These are phyloP conservation scores for Lampris megalopsis DNA, from an alignment of 2,113 vertebrate genomes.

Conservation along the genomic window DNA sequence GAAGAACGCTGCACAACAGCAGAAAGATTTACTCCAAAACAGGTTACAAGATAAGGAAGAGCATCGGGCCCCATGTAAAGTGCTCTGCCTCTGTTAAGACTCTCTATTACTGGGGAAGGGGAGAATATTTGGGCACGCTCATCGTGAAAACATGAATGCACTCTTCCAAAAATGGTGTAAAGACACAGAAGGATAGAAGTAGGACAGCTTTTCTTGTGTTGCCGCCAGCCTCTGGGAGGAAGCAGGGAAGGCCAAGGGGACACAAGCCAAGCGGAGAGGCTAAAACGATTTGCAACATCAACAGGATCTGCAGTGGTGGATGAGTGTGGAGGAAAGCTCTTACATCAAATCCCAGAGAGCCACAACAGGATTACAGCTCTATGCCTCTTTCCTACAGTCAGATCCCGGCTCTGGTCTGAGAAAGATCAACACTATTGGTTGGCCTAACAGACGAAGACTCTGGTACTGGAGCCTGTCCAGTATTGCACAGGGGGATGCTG, in stretches of 20 bases:
- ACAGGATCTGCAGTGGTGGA: slow-evolving; percentile 56
- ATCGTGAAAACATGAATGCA: slow-evolving; percentile 12
- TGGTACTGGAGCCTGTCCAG: neutral
- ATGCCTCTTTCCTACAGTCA: slow-evolving; percentile 28
- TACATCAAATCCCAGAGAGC: slow-evolving; percentile 61
- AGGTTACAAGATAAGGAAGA: slow-evolving; percentile 9
- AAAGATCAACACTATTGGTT: slow-evolving; percentile 16
- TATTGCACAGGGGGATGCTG: neutral
- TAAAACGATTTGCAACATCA: slow-evolving; percentile 67
- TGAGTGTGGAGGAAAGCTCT: slow-evolving; percentile 60
- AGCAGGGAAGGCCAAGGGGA: slow-evolving; percentile 32
- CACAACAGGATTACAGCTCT: slow-evolving; percentile 62
- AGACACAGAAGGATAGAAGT: slow-evolving; percentile 17
- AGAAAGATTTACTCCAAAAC: slow-evolving; percentile 27
- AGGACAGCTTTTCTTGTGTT: slow-evolving; percentile 32
- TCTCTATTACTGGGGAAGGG: slow-evolving; percentile 10
- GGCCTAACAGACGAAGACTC: slow-evolving; percentile 20
- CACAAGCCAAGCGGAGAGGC: slow-evolving; percentile 37
- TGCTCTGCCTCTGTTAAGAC: neutral
- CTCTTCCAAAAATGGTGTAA: slow-evolving; percentile 1
- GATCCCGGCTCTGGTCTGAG: slow-evolving; percentile 24
- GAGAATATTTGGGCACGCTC: neutral
- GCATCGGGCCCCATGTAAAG: slow-evolving; percentile 3
- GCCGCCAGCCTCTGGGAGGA: slow-evolving; percentile 38
- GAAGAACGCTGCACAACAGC: slow-evolving; percentile 48